Conservation (phyloP, 2,797 vertebrate genomes). For the Parotocinclus haroldoi region DNA sequence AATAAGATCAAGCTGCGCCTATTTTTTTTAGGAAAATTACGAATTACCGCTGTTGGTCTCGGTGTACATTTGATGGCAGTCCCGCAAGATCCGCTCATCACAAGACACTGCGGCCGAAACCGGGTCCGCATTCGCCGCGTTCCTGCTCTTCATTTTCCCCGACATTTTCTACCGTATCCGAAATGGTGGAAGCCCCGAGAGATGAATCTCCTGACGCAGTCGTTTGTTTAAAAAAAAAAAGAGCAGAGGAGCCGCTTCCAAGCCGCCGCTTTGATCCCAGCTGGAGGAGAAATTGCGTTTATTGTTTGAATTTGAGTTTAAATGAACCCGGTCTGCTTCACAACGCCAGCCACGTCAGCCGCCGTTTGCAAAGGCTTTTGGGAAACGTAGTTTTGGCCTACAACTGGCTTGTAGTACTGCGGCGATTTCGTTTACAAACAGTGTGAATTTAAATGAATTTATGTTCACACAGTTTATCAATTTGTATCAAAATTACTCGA, state of each 20-base stretch:
- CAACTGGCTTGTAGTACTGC: too few relatives aligned
- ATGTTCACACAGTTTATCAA: too few relatives aligned
- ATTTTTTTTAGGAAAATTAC: too few relatives aligned
- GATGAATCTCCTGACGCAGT: background rate
- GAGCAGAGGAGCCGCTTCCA: background rate
- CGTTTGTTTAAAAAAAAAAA: background rate
- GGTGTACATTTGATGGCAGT: conserved; percentile 78
- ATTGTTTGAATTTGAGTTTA: conserved; percentile 54
- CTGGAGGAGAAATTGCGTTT: background rate
- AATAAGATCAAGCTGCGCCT: too few relatives aligned
- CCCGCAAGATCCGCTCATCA: conserved; percentile 77
- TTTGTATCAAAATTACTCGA: too few relatives aligned
- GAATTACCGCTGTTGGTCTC: conserved; percentile 66
- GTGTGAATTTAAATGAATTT: too few relatives aligned
- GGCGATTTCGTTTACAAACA: too few relatives aligned
- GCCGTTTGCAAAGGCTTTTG: conserved; percentile 43
- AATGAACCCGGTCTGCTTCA: conserved; percentile 70
- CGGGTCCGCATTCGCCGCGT: conserved; percentile 71
- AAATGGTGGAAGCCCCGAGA: background rate
- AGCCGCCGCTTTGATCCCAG: background rate
- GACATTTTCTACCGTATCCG: conserved; percentile 57
- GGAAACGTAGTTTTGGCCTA: conserved; percentile 60
- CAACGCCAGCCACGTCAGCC: conserved; percentile 57
- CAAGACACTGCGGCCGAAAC: conserved; percentile 69
- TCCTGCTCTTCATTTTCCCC: conserved; percentile 73